Evolutionary conservation across 2,797 vertebrate species (phyloP), one percentile per base, ranked within the genome.

Genomic region (Nannoperca australis): DNA sequence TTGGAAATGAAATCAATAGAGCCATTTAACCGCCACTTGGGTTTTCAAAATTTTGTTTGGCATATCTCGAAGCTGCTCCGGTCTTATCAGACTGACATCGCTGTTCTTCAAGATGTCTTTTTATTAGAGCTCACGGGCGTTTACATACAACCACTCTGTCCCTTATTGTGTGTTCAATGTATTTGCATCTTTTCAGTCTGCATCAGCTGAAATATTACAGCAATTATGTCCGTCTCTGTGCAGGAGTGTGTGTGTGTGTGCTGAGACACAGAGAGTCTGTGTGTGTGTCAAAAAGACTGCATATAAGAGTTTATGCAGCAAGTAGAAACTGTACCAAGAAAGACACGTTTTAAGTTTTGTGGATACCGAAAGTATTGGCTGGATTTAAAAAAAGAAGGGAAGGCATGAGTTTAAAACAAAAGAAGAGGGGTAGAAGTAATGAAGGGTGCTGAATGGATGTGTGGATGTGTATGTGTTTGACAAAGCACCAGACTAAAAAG

Each of bases 1-100:
- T 85, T 76, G 68, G 68, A 80, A 87, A 79, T 72, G 7, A 76
- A 88, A 89, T 88, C 89, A 92, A 89, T 76, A 67, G 34, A 59
- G 62, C 62, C 62, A 68, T 91, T 89, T 82, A 88, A 77, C 55
- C 20, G 44, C 63, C 70, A 73, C 74, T 87, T 81, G 70, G 66
- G 40, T 54, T 76, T 79, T 82, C 70, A 69, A 40, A 76, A 83
- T 80, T 82, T 32, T 77, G 65, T 88, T 85, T 70, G 72, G 53
- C 79, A 38, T 45, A 69, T 85, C 79, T 71, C 4, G 24, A 56
- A 78, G 49, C 47, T 63, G 27, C 69, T 85, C 71, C 51, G 73
- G 60, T 83, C 78, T 81, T 82, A 89, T 88, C 86, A 67, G 83
- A 27, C 85, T 59, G 69, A 81, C 72, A 81, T 86, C 65, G 7